Conservation (phyloP, 2,888 invertebrate genomes). For the Congeria kusceri region DNA sequence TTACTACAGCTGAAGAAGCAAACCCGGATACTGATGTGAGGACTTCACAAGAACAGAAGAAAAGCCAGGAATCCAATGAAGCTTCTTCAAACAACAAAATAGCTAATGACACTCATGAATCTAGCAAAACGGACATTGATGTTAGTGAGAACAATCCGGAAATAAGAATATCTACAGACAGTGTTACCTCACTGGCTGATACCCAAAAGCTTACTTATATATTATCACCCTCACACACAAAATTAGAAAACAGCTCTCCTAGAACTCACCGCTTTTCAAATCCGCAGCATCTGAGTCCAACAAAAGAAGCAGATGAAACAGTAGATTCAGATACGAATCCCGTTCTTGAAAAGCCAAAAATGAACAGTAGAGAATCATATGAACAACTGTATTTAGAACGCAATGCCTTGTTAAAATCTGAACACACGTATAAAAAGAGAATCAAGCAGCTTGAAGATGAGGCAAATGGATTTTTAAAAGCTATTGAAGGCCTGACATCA, state of each 20-base stretch:
- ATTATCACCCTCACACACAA: constrained; percentile 33
- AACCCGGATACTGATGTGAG: too few species aligned
- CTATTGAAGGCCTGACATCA: constrained; percentile 70
- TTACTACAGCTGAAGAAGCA: background rate
- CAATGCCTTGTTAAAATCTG: constrained; percentile 71
- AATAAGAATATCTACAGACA: background rate
- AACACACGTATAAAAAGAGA: constrained; percentile 71
- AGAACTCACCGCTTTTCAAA: background rate
- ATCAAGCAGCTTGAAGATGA: constrained; percentile 79
- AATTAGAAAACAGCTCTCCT: constrained; percentile 8
- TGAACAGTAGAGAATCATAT: constrained; percentile 62
- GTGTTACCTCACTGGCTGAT: background rate
- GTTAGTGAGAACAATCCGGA: background rate
- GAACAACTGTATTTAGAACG: constrained; percentile 73
- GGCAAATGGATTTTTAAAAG: constrained; percentile 72
- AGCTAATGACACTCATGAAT: background rate
- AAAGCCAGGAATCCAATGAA: background rate
- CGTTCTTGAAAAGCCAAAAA: constrained; percentile 13
- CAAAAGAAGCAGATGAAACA: constrained; percentile 40
- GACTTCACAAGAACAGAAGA: too few species aligned
- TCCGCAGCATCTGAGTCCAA: constrained; percentile 14
- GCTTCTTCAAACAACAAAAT: background rate
- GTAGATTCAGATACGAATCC: constrained; percentile 28
- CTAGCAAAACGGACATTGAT: background rate
- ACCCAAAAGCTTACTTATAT: constrained; percentile 33